A percentile compares a stretch with the other conserved stretches of the same genome.
Evolutionary conservation across 2,113 vertebrate species (phyloP).

Genomic region (Junco hyemalis): DNA sequence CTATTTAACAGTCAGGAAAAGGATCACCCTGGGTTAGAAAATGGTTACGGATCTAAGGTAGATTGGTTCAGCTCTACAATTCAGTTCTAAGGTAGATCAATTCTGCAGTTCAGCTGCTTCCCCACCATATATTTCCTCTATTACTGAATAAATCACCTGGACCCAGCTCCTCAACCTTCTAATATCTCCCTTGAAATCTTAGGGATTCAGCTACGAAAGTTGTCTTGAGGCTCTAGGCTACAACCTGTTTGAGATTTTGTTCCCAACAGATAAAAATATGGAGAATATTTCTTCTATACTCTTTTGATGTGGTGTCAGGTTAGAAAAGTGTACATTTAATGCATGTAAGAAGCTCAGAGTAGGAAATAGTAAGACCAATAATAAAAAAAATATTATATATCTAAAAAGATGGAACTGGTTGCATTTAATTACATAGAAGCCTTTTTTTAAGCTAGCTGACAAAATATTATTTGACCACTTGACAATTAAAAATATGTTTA

Average conservation of each 20-base stretch:
- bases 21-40: neutral
- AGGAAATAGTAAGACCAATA: neutral
- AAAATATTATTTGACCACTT: neutral
- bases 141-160: neutral
- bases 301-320: neutral
- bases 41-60: neutral
- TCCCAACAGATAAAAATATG: neutral
- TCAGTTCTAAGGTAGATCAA: neutral
- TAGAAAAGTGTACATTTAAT: neutral
- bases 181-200: neutral
- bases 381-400: neutral
- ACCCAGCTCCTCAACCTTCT: neutral
- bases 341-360: neutral
- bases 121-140: neutral
- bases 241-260: neutral
- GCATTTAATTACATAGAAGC: neutral
- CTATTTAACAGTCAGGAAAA: neutral
- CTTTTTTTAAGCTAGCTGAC: neutral
- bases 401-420: neutral
- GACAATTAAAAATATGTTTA: neutral
- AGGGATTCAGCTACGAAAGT: neutral
- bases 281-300: neutral
- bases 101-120: neutral
- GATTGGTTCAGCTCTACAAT: neutral
- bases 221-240: neutral